Base-by-base conservation (phyloP, 2,888 invertebrate genomes). In the Malthinus flaveolus region DNA sequence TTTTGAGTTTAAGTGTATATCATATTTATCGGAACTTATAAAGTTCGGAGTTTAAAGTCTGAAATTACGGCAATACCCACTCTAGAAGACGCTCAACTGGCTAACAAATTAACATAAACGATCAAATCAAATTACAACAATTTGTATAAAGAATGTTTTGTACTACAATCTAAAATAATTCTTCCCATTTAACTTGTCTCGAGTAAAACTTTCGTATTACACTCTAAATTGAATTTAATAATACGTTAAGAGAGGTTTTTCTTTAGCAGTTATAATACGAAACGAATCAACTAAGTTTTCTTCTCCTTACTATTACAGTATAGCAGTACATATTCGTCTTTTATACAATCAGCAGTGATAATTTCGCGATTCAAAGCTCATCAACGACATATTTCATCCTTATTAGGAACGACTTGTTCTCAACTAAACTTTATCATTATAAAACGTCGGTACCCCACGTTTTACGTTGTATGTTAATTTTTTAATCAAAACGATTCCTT, bases 281-380 rank as follows among this genome's bases (percentile, higher is more conserved):
- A 59, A 51, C 51, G 55, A 44, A 48, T 48, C 39, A 61, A 53
- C 56, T 23, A 23, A 23, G 23, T 23, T 23, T 23, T 61, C 55
- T 46, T 49, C 48, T 48, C 51, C 39, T 56, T 54, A 54, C 45
- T 23, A 39, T 47, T 48, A 61, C 32, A 49, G 53, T 59, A 56
- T 61, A 54, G 23, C 5, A 23, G 23, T 23, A 23, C 5, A 23
- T 23, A 23, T 2, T 23, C 23, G 56, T 56, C 66, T 68, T 70
- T 71, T 73, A 74, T 73, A 75, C 71, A 72, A 75, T 75, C 76
- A 76, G 73, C 69, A 69, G 73, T 72, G 75, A 76, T 77, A 77
- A 78, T 77, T 77, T 72, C 70, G 74, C 78, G 74, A 78, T 78
- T 78, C 78, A 78, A 71, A 73, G 73, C 74, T 78, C 77, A 78